Evolutionary conservation across 2,113 vertebrate genomes (phyloP).

Genomic region (Amphiprion ocellaris): DNA sequence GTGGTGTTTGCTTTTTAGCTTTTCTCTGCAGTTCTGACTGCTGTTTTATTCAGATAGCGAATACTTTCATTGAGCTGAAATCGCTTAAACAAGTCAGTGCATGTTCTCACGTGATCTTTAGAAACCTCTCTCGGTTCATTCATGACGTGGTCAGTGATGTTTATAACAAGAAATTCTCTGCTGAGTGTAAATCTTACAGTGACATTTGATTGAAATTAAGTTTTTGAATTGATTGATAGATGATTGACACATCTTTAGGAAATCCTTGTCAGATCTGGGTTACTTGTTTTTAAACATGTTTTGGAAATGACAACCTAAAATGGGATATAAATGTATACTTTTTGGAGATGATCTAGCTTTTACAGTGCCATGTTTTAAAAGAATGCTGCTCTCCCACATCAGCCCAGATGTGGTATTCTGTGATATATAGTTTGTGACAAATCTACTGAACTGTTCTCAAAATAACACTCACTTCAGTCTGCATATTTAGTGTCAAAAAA

Average conservation of each 20-base stretch:
- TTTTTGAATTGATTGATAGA: neutral
- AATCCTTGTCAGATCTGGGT: neutral
- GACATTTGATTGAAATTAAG: neutral
- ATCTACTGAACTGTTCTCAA: too few relatives aligned
- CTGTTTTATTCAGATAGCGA: neutral
- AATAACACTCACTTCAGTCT: neutral
- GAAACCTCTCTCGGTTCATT: conserved; percentile 19
- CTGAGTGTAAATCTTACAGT: neutral
- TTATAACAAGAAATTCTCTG: neutral
- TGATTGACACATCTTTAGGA: neutral
- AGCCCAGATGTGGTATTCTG: conserved; percentile 25
- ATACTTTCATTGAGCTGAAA: conserved; percentile 13
- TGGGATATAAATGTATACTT: neutral
- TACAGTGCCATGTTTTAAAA: neutral
- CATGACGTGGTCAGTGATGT: neutral
- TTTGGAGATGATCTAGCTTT: neutral
- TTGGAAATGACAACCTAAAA: neutral
- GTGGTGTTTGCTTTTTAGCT: neutral
- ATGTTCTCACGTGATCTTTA: conserved; percentile 37
- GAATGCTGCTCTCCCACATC: neutral
- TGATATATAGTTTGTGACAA: neutral
- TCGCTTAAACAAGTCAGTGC: neutral
- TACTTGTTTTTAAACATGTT: neutral
- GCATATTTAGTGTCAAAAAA: neutral
- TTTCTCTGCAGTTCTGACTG: neutral